phyloP scores from a whole-genome alignment of 2,113 vertebrate species.

The Laticauda laticaudata region DNA sequence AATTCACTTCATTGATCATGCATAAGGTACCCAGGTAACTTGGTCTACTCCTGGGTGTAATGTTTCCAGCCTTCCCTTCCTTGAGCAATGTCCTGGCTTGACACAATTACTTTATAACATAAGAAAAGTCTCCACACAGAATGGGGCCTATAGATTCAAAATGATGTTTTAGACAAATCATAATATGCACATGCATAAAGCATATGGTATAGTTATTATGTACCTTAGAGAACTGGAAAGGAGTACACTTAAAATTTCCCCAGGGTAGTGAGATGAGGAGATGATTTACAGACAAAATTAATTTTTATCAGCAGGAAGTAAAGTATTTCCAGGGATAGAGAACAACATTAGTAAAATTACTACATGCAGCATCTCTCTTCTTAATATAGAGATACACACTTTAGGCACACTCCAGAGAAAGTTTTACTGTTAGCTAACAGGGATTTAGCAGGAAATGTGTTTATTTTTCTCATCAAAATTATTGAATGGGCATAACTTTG shows the following conservation, averaged over 20 bases:
- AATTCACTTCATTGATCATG: constrained; percentile 11
- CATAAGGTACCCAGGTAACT: background rate
- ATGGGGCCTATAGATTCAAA: background rate
- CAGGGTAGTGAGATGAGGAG: background rate
- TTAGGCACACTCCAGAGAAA: background rate
- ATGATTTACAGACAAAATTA: background rate
- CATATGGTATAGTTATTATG: background rate
- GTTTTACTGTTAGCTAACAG: background rate
- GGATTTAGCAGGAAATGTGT: background rate
- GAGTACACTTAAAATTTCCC: background rate
- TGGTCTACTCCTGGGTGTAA: background rate
- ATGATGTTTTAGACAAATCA: background rate
- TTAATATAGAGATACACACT: background rate
- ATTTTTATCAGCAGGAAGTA: background rate
- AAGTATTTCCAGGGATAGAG: background rate
- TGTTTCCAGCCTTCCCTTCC: background rate
- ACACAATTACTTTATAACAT: background rate
- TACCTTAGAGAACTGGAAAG: background rate
- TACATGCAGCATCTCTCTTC: background rate
- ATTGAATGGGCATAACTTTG: background rate
- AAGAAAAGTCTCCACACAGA: background rate
- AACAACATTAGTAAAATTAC: background rate
- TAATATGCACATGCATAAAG: background rate
- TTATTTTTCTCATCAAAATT: background rate
- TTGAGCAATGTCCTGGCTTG: background rate